These are phyloP conservation scores for Acanthosepion pharaonis DNA, from an alignment of 2,888 invertebrate genomes.

Conservation along the genomic window DNA sequence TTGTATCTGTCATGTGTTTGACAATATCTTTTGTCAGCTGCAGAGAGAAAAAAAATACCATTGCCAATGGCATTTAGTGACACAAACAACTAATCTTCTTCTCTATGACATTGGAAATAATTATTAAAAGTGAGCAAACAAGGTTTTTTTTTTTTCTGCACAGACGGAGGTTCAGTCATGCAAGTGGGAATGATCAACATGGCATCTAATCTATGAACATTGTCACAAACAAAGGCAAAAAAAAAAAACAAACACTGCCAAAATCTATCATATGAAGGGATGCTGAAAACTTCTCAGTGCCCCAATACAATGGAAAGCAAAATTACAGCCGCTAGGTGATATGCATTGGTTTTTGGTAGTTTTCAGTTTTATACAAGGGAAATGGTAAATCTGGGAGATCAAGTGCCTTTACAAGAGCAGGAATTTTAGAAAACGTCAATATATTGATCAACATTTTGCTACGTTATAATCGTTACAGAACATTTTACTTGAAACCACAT, in stretches of 20 bases:
- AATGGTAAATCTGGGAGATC: too few relatives aligned
- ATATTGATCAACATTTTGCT: too few relatives aligned
- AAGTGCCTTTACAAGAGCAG: too few relatives aligned
- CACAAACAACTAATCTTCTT: background rate
- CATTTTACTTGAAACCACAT: too few relatives aligned
- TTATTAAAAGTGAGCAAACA: background rate
- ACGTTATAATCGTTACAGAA: too few relatives aligned
- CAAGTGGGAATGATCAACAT: background rate
- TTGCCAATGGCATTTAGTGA: background rate
- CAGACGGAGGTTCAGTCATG: background rate
- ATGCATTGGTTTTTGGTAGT: too few relatives aligned
- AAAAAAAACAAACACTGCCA: background rate
- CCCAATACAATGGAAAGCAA: background rate
- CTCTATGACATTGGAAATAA: background rate
- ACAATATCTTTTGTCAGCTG: slow-evolving; percentile 62
- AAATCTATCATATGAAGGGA: too few relatives aligned
- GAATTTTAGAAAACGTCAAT: too few relatives aligned
- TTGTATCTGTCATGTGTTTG: slow-evolving; percentile 57
- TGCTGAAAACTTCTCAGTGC: background rate
- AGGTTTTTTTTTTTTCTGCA: background rate
- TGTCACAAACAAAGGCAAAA: background rate
- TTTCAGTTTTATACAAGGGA: too few relatives aligned
- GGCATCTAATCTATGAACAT: background rate
- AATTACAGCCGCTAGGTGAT: background rate
- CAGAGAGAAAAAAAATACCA: slow-evolving; percentile 50